phyloP scores from a whole-genome alignment of 1,140 invertebrate genomes.

The Asbolus verrucosus region DNA sequence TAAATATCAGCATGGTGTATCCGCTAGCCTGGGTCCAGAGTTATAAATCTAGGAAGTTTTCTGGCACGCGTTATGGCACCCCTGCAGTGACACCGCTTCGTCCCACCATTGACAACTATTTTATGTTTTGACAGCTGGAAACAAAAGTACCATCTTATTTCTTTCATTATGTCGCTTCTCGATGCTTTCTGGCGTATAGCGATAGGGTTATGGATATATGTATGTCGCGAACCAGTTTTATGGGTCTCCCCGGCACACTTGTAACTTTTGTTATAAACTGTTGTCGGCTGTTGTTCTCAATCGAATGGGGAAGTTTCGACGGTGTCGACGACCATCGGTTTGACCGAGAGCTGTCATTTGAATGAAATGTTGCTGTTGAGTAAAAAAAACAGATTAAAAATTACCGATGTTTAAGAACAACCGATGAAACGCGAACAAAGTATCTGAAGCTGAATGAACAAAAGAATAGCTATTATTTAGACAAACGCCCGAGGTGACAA shows the following conservation, averaged over 20 bases:
- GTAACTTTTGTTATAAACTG: conserved; percentile 48
- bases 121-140: conserved; percentile 57
- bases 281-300: conserved; percentile 20
- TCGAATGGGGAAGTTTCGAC: conserved; percentile 13
- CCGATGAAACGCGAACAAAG: too few relatives aligned
- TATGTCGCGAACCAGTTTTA: conserved; percentile 42
- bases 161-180: conserved; percentile 52
- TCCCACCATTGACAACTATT: conserved; percentile 55
- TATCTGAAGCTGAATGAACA: too few relatives aligned
- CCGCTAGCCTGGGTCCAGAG: conserved; percentile 34
- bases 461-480: too few relatives aligned
- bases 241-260: conserved; percentile 45
- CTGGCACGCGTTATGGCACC: conserved; percentile 54
- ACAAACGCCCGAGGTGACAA: too few relatives aligned
- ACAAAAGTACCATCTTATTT: conserved; percentile 54
- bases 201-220: conserved; percentile 48
- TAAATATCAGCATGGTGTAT: conserved; percentile 49
- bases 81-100: conserved; percentile 47
- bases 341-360: too few relatives aligned
- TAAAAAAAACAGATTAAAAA: too few relatives aligned
- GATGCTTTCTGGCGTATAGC: conserved; percentile 42
- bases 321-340: too few relatives aligned
- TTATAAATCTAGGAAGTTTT: conserved; percentile 53
- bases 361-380: too few relatives aligned
- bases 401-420: too few relatives aligned